Percentiles rank a stretch among this genome's conserved stretches.
phyloP scores from a whole-genome alignment of 2,797 vertebrate species.

The Mus minutoides region DNA sequence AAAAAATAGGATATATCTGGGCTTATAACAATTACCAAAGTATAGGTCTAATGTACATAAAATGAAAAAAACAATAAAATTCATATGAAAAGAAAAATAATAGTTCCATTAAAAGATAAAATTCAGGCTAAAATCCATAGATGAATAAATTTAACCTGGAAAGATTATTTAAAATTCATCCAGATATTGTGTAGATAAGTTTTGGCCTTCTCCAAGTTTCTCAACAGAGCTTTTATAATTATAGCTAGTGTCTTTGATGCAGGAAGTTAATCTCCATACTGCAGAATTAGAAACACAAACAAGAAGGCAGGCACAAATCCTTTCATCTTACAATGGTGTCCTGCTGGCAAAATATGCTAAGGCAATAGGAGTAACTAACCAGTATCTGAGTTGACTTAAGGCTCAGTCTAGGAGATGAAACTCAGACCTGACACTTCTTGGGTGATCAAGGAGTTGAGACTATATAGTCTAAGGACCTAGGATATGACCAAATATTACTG shows the following conservation, averaged over 20 bases:
- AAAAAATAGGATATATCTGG: neutral
- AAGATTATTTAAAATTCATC: neutral
- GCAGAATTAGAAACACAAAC: neutral
- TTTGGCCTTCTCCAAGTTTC: neutral
- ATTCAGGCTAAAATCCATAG: neutral
- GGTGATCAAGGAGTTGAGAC: neutral
- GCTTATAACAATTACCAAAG: neutral
- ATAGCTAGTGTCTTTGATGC: neutral
- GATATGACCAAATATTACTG: neutral
- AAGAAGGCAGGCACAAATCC: neutral
- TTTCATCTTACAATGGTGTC: neutral
- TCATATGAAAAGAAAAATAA: neutral
- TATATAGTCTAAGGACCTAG: neutral
- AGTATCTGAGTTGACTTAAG: neutral
- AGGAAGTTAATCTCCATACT: neutral
- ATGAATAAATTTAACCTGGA: conserved; percentile 4
- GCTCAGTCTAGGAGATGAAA: neutral
- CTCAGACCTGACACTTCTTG: neutral
- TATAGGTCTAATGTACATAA: neutral
- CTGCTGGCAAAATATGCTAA: neutral
- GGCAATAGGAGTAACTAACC: neutral
- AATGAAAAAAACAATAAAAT: neutral
- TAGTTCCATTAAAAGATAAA: neutral
- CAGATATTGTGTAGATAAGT: neutral
- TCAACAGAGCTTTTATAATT: neutral